phyloP scores from a whole-genome alignment of 2,888 invertebrate species.

The Drosophila parthenogenetica region DNA sequence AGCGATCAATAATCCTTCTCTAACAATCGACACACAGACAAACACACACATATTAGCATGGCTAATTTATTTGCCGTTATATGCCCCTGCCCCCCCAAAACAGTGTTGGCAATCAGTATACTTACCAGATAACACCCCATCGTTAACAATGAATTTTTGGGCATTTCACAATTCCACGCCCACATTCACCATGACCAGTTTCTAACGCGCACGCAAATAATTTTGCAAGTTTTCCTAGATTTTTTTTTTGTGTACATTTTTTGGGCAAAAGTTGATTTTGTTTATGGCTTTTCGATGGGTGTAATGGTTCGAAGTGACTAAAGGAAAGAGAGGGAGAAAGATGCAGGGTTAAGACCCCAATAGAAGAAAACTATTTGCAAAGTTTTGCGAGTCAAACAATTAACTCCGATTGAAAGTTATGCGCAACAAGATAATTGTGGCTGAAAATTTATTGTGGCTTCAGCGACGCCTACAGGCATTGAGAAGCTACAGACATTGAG shows the following conservation, averaged over 20 bases:
- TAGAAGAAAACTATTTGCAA: conserved; percentile 46
- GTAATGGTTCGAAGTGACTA: background rate
- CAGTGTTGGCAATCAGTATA: conserved; percentile 25
- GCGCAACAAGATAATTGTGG: conserved; percentile 69
- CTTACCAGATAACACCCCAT: conserved; percentile 23
- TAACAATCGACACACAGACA: conserved; percentile 18
- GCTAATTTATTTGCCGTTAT: conserved; percentile 40
- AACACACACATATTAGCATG: background rate
- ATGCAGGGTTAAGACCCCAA: conserved; percentile 2
- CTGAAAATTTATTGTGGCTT: conserved; percentile 51
- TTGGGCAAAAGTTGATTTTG: conserved; percentile 50
- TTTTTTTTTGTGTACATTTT: background rate
- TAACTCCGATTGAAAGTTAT: conserved; percentile 76
- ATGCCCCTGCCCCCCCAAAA: conserved; percentile 9
- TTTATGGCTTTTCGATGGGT: conserved; percentile 31
- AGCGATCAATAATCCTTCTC: conserved; percentile 38
- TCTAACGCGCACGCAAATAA: conserved; percentile 47
- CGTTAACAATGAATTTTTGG: conserved; percentile 28
- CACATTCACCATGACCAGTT: conserved; percentile 10
- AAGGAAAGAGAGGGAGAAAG: background rate
- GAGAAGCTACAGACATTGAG: background rate
- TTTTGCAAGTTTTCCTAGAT: conserved; percentile 46
- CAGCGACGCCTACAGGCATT: conserved; percentile 36
- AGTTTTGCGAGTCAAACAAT: conserved; percentile 70
- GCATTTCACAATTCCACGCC: conserved; percentile 30